These are phyloP conservation scores for Catocala sponsa DNA, from an alignment of 2,888 invertebrate genomes.

Conservation along the genomic window DNA sequence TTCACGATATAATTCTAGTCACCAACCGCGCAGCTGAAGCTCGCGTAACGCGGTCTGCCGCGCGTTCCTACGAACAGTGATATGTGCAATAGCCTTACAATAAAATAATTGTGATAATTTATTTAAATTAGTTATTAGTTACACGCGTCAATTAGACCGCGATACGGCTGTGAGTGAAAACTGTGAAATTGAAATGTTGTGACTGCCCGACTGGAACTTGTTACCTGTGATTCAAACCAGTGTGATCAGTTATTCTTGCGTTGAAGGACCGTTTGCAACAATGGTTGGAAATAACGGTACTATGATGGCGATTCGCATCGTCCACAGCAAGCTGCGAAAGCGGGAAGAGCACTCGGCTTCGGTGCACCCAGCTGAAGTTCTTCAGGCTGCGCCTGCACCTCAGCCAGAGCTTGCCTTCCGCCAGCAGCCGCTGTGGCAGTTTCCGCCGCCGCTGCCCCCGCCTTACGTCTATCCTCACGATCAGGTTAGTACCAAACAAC, in stretches of 20 bases:
- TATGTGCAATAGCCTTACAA: slow-evolving; percentile 87
- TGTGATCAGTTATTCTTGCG: slow-evolving; percentile 83
- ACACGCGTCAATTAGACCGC: slow-evolving; percentile 73
- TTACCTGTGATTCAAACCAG: slow-evolving; percentile 84
- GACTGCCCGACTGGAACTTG: slow-evolving; percentile 86
- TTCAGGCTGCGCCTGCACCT: slow-evolving; percentile 86
- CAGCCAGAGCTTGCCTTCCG: slow-evolving; percentile 89
- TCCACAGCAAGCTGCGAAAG: slow-evolving; percentile 96
- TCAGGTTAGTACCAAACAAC: slow-evolving; percentile 89
- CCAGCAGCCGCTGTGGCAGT: slow-evolving; percentile 94
- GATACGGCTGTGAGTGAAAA: slow-evolving; percentile 86
- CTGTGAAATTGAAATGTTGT: slow-evolving; percentile 85
- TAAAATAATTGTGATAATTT: slow-evolving; percentile 86
- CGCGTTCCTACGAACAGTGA: slow-evolving; percentile 88
- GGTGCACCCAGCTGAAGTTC: slow-evolving; percentile 91
- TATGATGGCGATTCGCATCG: slow-evolving; percentile 96
- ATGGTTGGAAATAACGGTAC: slow-evolving; percentile 96
- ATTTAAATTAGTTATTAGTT: slow-evolving; percentile 86
- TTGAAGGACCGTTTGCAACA: slow-evolving; percentile 81
- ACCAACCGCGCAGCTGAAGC: slow-evolving; percentile 85
- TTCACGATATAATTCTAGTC: slow-evolving; percentile 86
- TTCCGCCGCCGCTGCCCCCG: slow-evolving; percentile 93
- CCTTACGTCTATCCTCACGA: slow-evolving; percentile 93
- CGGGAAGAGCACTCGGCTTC: slow-evolving; percentile 93
- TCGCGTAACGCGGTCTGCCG: slow-evolving; percentile 85